A percentile compares a stretch with the other conserved stretches of the same genome.
phyloP scores from a whole-genome alignment of 2,888 invertebrate genomes.

The Cordilura impudica region DNA sequence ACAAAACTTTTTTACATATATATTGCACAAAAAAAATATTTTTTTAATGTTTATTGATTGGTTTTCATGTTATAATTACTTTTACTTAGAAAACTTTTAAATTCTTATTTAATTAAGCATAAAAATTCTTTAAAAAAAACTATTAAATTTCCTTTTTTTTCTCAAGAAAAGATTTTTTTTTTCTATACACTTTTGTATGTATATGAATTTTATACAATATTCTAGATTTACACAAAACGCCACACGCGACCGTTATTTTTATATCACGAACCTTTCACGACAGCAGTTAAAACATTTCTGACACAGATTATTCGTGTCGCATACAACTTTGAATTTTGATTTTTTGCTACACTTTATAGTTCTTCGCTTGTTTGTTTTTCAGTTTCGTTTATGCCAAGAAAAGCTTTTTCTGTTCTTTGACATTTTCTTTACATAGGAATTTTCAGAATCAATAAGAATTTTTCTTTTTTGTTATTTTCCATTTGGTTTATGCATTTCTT shows the following conservation, averaged over 20 bases:
- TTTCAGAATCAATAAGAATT: slow-evolving; percentile 48
- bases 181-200: slow-evolving; percentile 63
- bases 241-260: slow-evolving; percentile 70
- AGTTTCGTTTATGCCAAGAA: slow-evolving; percentile 14
- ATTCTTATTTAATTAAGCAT: slow-evolving; percentile 33
- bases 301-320: slow-evolving; percentile 59
- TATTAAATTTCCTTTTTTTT: slow-evolving; percentile 39
- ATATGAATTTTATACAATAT: slow-evolving; percentile 61
- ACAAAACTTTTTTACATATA: slow-evolving; percentile 33
- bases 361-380: neutral
- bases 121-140: slow-evolving; percentile 40
- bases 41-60: neutral
- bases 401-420: slow-evolving; percentile 27
- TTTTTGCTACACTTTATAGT: slow-evolving; percentile 12
- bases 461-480: slow-evolving; percentile 17
- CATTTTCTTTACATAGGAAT: slow-evolving; percentile 23
- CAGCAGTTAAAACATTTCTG: slow-evolving; percentile 78
- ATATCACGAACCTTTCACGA: slow-evolving; percentile 76
- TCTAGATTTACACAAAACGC: slow-evolving; percentile 67
- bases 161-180: slow-evolving; percentile 51
- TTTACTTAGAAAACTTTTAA: slow-evolving; percentile 40
- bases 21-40: neutral
- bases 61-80: slow-evolving; percentile 37
- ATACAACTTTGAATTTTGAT: slow-evolving; percentile 64
- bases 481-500: neutral